phyloP scores from a whole-genome alignment of 2,797 vertebrate genomes.

The Eutrigla gurnardus region DNA sequence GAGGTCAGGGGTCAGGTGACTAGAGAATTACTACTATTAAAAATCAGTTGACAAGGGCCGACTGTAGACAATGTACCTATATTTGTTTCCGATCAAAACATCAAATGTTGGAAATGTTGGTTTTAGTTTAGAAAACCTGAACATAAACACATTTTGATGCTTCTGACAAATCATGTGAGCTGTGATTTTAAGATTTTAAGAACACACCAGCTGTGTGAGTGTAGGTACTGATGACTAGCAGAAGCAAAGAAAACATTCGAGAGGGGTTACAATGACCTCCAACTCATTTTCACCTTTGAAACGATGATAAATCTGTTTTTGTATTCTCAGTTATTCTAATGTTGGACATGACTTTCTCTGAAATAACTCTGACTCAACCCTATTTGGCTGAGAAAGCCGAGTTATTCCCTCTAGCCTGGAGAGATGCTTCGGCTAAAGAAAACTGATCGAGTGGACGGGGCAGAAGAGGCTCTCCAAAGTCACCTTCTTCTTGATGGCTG shows the following conservation, averaged over 20 bases:
- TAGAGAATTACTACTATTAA: neutral
- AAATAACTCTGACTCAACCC: neutral
- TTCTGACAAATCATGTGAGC: neutral
- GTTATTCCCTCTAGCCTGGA: neutral
- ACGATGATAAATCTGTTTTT: neutral
- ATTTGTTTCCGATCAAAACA: neutral
- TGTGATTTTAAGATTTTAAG: neutral
- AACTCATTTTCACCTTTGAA: neutral
- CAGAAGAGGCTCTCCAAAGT: conserved; percentile 4
- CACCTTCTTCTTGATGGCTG: conserved; percentile 90
- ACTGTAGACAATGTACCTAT: neutral
- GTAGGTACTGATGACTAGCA: neutral
- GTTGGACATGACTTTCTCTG: neutral
- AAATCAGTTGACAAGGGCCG: neutral
- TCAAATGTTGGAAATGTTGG: neutral
- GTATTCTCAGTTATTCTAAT: neutral
- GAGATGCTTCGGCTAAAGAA: neutral
- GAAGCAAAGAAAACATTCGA: neutral
- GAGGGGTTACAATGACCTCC: neutral
- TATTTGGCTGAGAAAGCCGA: neutral
- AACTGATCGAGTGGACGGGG: neutral
- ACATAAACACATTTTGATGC: neutral
- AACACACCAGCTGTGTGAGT: neutral
- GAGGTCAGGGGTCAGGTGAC: conserved; percentile 41
- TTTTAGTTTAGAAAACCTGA: neutral